phyloP scores from a whole-genome alignment of 2,888 invertebrate species.

The Luperina testacea region DNA sequence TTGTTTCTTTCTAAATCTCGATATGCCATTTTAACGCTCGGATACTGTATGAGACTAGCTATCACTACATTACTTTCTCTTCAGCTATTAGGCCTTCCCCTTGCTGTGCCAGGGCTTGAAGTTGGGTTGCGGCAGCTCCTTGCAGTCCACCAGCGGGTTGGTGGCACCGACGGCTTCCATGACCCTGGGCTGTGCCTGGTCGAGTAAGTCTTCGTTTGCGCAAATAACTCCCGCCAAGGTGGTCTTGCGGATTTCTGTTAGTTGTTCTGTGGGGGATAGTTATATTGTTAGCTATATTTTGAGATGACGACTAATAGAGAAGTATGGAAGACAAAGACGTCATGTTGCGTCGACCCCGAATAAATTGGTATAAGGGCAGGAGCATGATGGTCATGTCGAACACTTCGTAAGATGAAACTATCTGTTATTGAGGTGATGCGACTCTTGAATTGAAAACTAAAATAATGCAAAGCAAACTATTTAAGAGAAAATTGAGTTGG shows the following conservation, averaged over 20 bases:
- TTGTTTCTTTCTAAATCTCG: not conserved
- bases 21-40: not conserved
- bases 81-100: slow-evolving; percentile 7
- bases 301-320: not conserved
- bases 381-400: not conserved
- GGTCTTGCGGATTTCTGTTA: slow-evolving; percentile 94
- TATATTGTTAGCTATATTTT: not conserved
- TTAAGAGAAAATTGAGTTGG: not conserved
- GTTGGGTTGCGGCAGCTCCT: slow-evolving; percentile 89
- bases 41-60: slow-evolving; percentile 36
- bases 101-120: slow-evolving; percentile 90
- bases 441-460: not conserved
- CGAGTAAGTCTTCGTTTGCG: slow-evolving; percentile 93
- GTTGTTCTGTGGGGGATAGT: slow-evolving; percentile 90
- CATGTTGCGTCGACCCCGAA: not conserved
- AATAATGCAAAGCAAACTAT: not conserved
- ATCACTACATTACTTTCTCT: slow-evolving; percentile 17
- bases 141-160: slow-evolving; percentile 92
- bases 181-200: slow-evolving; percentile 91
- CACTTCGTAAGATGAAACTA: not conserved
- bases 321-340: not conserved
- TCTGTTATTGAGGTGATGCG: not conserved
- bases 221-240: slow-evolving; percentile 94
- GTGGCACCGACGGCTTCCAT: slow-evolving; percentile 91
- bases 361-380: too few relatives aligned